phyloP scores from a whole-genome alignment of 2,888 invertebrate species.

The Argyresthia goedartella region DNA sequence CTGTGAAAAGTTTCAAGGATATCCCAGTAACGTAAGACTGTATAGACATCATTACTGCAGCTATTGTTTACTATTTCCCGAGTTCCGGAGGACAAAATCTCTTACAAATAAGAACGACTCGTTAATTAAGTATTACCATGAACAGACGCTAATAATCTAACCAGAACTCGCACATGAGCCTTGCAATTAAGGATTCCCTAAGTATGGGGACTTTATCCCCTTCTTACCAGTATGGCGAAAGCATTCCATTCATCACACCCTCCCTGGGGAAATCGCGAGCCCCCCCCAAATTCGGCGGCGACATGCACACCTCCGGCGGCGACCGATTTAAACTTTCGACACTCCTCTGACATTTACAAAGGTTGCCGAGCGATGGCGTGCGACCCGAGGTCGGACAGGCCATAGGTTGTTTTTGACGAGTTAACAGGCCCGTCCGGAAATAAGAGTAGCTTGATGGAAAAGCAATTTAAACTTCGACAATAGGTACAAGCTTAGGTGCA shows the following conservation, averaged over 20 bases:
- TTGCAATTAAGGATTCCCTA: too few relatives aligned
- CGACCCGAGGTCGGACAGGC: neutral
- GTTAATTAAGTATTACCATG: too few relatives aligned
- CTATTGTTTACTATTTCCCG: too few relatives aligned
- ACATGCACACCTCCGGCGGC: neutral
- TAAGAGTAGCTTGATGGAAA: constrained; percentile 4
- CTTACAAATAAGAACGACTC: too few relatives aligned
- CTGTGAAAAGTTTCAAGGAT: too few relatives aligned
- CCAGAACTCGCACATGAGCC: too few relatives aligned
- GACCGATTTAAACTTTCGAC: neutral
- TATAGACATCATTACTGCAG: too few relatives aligned
- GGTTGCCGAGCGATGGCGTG: neutral
- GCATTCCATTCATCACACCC: neutral
- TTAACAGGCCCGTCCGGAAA: constrained; percentile 1
- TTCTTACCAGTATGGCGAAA: neutral
- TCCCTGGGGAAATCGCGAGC: neutral
- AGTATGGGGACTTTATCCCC: too few relatives aligned
- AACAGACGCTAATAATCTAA: too few relatives aligned
- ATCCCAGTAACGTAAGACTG: too few relatives aligned
- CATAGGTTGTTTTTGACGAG: constrained; percentile 5
- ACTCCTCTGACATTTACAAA: neutral
- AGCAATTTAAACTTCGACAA: constrained; percentile 5
- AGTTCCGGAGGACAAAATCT: too few relatives aligned
- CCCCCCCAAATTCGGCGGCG: neutral
- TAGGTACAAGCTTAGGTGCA: neutral